Evolutionary conservation across 2,113 vertebrate genomes (phyloP).

Genomic region (Psophia crepitans): DNA sequence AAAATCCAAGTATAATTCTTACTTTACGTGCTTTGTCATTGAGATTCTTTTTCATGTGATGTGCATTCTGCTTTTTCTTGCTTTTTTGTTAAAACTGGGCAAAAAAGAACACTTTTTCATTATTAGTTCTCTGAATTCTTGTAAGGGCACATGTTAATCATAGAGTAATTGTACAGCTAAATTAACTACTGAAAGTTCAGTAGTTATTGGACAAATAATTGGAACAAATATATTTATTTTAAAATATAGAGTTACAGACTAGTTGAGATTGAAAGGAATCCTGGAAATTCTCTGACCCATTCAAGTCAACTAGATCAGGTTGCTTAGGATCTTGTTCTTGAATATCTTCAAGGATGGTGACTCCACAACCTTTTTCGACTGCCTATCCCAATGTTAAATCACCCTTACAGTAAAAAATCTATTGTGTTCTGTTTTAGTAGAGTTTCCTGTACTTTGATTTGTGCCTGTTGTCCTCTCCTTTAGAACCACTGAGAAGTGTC

Average conservation of each 20-base stretch:
- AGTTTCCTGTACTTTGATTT: neutral
- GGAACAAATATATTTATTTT: neutral
- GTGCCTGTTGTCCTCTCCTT: neutral
- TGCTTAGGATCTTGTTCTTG: neutral
- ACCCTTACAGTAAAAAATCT: neutral
- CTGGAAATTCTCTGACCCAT: neutral
- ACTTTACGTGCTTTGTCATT: neutral
- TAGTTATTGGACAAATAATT: neutral
- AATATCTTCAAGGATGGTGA: neutral
- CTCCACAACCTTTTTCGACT: neutral
- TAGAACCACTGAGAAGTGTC: neutral
- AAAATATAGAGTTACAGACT: neutral
- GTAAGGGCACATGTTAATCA: neutral
- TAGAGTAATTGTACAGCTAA: neutral
- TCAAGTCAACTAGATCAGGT: neutral
- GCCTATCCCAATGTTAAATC: neutral
- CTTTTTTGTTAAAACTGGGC: neutral
- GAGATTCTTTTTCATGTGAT: neutral
- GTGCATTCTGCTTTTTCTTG: neutral
- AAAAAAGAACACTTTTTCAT: neutral
- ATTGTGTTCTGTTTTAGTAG: neutral
- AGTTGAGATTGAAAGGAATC: neutral
- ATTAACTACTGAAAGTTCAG: neutral
- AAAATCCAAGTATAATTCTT: neutral
- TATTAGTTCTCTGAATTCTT: neutral